Conservation (phyloP, 2,113 vertebrate species). For the Saimiri boliviensis region DNA sequence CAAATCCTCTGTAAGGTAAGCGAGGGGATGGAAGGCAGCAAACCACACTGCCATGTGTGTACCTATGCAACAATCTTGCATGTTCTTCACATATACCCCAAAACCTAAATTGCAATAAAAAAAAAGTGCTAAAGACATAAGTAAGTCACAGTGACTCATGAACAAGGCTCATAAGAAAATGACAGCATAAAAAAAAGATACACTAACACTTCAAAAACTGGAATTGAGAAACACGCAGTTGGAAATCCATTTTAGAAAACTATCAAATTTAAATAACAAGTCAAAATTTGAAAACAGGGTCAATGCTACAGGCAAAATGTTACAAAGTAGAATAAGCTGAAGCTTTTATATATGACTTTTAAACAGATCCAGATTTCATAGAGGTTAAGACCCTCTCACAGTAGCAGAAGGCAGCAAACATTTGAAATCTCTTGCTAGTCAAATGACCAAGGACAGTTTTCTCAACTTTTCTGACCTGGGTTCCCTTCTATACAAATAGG, state of each 20-base stretch:
- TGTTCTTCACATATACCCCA: too few species aligned
- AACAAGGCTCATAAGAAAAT: too few species aligned
- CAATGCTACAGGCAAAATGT: background rate
- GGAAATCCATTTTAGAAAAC: slow-evolving; percentile 18
- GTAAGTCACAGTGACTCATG: too few species aligned
- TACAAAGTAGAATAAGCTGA: background rate
- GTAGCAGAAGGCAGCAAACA: background rate
- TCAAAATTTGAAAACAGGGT: background rate
- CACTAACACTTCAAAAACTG: background rate
- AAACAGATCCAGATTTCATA: background rate
- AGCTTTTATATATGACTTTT: background rate
- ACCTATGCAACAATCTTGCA: too few species aligned
- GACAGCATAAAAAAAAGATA: too few species aligned
- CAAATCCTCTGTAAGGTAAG: background rate
- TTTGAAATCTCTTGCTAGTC: background rate
- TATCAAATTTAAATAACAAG: slow-evolving; percentile 31
- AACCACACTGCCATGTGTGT: too few species aligned
- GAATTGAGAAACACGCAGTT: background rate
- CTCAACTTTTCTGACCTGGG: background rate
- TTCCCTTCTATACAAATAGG: background rate
- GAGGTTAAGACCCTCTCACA: background rate
- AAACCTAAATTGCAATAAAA: too few species aligned
- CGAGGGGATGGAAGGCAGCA: too few species aligned
- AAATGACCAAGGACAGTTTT: background rate
- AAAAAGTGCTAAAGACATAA: too few species aligned